These are phyloP conservation scores for Saccopteryx bilineata DNA, from an alignment of 2,113 vertebrate species.

Conservation along the genomic window DNA sequence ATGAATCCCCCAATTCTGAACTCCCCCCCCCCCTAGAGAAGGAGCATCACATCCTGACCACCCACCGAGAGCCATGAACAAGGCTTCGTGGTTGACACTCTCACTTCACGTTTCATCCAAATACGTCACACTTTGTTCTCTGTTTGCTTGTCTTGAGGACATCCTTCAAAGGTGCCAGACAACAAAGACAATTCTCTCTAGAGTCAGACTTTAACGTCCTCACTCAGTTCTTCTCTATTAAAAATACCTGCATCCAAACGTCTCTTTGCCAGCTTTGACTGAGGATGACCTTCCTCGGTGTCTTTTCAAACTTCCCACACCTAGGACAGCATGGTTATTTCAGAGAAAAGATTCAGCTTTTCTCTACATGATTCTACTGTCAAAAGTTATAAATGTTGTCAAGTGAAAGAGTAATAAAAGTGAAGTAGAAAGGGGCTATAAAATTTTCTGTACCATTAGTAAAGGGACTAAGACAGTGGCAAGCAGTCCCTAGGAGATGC, in stretches of 20 bases:
- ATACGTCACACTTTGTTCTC: neutral
- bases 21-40: rapidly evolving
- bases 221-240: neutral
- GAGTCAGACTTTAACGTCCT: neutral
- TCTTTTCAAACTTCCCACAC: neutral
- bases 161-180: neutral
- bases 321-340: neutral
- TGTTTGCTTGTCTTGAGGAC: neutral
- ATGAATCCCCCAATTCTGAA: neutral
- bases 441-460: neutral
- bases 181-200: neutral
- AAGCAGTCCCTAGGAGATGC: neutral
- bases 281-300: neutral
- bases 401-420: neutral
- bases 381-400: neutral
- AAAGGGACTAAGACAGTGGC: neutral
- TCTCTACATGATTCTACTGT: neutral
- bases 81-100: neutral
- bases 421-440: neutral
- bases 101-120: neutral
- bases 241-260: neutral
- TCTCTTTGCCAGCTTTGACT: neutral
- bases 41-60: neutral
- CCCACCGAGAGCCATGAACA: neutral
- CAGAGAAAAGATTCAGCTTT: neutral